phyloP scores from a whole-genome alignment of 2,888 invertebrate genomes.

The Lasioglossum pauxillum region DNA sequence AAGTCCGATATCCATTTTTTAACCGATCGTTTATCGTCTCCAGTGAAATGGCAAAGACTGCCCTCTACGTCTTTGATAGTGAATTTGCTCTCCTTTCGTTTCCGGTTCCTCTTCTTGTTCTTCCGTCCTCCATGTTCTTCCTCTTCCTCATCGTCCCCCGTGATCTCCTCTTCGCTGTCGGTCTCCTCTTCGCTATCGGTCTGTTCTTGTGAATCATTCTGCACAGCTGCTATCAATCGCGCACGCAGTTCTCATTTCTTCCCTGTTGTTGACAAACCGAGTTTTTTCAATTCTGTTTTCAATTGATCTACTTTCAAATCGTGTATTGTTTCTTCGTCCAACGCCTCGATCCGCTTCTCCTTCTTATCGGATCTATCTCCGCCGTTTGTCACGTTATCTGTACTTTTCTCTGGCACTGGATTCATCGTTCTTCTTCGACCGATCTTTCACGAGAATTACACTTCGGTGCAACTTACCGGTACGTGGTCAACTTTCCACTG shows the following conservation, averaged over 20 bases:
- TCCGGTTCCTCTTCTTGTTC: background rate
- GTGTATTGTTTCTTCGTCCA: background rate
- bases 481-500: slow-evolving; percentile 20
- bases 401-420: background rate
- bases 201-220: background rate
- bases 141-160: background rate
- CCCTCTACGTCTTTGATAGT: slow-evolving; percentile 59
- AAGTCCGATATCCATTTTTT: slow-evolving; percentile 63
- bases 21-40: slow-evolving; percentile 44
- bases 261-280: background rate
- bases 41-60: slow-evolving; percentile 51
- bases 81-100: background rate
- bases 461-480: background rate
- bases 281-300: background rate
- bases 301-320: background rate
- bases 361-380: background rate
- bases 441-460: background rate
- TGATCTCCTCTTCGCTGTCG: background rate
- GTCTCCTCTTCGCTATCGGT: background rate
- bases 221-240: background rate
- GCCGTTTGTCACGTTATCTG: background rate
- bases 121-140: background rate
- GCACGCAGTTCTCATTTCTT: background rate
- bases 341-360: background rate
- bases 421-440: background rate